Conservation (phyloP, 2,888 invertebrate species). For the Tribolium freemani region DNA sequence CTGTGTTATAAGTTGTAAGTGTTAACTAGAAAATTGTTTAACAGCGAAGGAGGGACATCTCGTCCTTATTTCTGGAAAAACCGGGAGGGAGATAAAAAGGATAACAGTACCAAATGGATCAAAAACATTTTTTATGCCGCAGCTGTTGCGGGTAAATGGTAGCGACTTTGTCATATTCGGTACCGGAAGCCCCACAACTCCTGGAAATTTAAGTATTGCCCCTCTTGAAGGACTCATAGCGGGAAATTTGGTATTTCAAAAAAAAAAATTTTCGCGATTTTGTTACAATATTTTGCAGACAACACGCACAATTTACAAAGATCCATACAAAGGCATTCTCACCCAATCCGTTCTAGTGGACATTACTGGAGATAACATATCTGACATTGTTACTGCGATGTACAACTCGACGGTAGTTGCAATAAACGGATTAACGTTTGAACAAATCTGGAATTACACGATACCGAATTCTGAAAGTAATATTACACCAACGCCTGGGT, state of each 20-base stretch:
- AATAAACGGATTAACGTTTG: constrained; percentile 77
- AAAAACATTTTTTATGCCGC: constrained; percentile 82
- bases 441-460: constrained; percentile 81
- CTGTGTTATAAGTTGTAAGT: no score
- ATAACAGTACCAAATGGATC: constrained; percentile 75
- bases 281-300: constrained; percentile 39
- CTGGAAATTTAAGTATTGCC: constrained; percentile 79
- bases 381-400: constrained; percentile 81
- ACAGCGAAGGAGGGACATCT: constrained; percentile 72
- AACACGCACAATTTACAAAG: constrained; percentile 69
- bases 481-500: constrained; percentile 83
- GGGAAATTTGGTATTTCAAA: constrained; percentile 67
- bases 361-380: constrained; percentile 78
- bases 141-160: constrained; percentile 73
- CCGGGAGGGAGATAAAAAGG: constrained; percentile 75
- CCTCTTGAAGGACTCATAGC: constrained; percentile 71
- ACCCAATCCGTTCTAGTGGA: constrained; percentile 78
- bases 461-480: constrained; percentile 78
- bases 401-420: constrained; percentile 82
- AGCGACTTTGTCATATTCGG: constrained; percentile 79
- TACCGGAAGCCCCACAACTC: constrained; percentile 80
- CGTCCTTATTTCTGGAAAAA: constrained; percentile 79
- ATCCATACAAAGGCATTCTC: constrained; percentile 77
- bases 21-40: constrained; percentile 26
- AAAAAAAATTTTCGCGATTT: constrained; percentile 1